A percentile compares a stretch with the other conserved stretches of the same genome.
phyloP scores from a whole-genome alignment of 2,797 vertebrate genomes.

The Astyanax mexicanus region DNA sequence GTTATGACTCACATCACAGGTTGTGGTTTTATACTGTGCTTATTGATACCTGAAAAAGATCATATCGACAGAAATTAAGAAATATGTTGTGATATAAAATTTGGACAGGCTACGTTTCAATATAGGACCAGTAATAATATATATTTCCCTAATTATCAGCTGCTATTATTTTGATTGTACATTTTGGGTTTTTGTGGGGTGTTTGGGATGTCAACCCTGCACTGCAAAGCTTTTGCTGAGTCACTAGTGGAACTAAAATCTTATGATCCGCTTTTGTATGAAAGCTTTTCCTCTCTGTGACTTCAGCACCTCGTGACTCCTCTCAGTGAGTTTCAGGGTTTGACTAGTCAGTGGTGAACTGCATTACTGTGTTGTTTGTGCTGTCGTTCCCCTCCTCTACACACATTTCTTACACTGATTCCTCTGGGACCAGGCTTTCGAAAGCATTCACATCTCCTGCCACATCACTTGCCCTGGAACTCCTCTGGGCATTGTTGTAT shows the following conservation, averaged over 20 bases:
- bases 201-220: too few relatives aligned
- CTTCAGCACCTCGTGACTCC: background rate
- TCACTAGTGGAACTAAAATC: too few relatives aligned
- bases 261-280: background rate
- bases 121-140: too few relatives aligned
- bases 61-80: too few relatives aligned
- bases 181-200: too few relatives aligned
- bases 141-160: background rate
- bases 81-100: too few relatives aligned
- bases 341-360: background rate
- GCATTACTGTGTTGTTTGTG: background rate
- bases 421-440: background rate
- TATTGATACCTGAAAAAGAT: too few relatives aligned
- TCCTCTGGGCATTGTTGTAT: background rate
- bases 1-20: too few relatives aligned
- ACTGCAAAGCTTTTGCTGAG: too few relatives aligned
- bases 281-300: background rate
- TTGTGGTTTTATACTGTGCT: too few relatives aligned
- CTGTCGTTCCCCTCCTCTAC: background rate
- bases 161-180: too few relatives aligned
- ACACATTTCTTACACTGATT: background rate
- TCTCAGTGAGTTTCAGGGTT: background rate
- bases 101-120: too few relatives aligned
- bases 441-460: background rate
- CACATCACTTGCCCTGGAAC: slow-evolving; percentile 7